phyloP scores from a whole-genome alignment of 37 sponge, comb jelly and placozoan genomes.

The Agelas oroides region DNA sequence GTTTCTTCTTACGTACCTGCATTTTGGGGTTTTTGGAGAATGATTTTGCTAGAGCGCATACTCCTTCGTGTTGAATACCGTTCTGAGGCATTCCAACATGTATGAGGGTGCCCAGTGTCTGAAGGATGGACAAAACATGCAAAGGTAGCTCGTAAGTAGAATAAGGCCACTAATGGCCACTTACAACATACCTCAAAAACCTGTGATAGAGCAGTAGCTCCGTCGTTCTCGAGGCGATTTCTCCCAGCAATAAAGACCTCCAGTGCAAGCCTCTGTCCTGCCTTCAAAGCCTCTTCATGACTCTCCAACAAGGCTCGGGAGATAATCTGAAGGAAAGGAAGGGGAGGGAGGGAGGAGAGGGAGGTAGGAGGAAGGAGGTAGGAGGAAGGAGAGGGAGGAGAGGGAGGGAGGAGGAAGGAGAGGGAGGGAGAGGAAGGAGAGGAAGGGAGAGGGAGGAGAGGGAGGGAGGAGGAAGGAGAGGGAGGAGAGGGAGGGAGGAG shows the following conservation, averaged over 20 bases:
- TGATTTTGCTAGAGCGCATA: constrained; percentile 81
- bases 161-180: not conserved
- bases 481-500: no score
- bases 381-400: no score
- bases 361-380: not conserved
- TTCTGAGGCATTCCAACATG: constrained; percentile 91
- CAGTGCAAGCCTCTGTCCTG: constrained; percentile 78
- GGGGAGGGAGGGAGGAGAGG: no score
- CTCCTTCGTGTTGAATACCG: constrained; percentile 89
- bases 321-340: constrained; percentile 47
- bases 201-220: constrained; percentile 84
- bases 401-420: no score
- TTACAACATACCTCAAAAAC: constrained; percentile 78
- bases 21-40: constrained; percentile 82
- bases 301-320: constrained; percentile 78
- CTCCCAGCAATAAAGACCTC: constrained; percentile 92
- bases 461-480: no score
- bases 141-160: not conserved
- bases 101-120: constrained; percentile 80
- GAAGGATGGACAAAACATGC: no score
- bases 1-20: constrained; percentile 38
- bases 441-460: no score
- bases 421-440: no score
- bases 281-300: constrained; percentile 75
- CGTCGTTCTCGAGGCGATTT: constrained; percentile 91